Base-by-base conservation (phyloP, 1,140 invertebrate species). In the Telenomus remus region DNA sequence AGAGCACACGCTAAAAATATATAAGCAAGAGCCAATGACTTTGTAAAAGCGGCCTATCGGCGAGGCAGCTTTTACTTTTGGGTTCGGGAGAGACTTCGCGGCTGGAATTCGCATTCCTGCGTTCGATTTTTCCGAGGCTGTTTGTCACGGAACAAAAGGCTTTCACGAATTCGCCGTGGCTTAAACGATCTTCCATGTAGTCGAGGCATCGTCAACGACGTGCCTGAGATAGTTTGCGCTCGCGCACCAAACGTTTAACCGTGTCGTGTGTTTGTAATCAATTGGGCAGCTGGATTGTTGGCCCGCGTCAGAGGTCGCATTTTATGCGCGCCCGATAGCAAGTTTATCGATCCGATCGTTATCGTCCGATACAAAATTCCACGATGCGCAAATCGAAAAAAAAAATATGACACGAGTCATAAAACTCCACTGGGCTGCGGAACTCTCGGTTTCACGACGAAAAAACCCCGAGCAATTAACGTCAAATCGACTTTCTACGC, bases 21-120 rank as follows among this genome's bases (percentile, higher is more conserved):
- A 82, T 78, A 76, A 66, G 70, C 79, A 73, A 82, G 74, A 84
- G 81, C 70, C 82, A 80, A 82, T 78, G 81, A 81, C 81, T 82
- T 49, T 66, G 68, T 71, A 76, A 71, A 76, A 76, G 68, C 66
- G 46, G 57, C n/a, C n/a, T 72, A 71, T 70, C 53, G 44, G 60
- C 15, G 56, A 69, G 74, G 39, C 72, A 69, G 69, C 82, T 81
- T 82, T 84, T 82, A 84, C 81, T 82, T 81, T 83, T 82, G 73
- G 74, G 68, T 77, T 73, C 61, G 70, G 55, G 55, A 64, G 79
- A 79, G 80, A 74, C 79, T 78, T 76, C 74, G 71, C 19, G 64
- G 74, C 39, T 76, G 79, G 74, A 78, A 80, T 84, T 78, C 74
- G 43, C 74, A 75, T 69, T 75, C 54, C 51, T 56, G 2, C 53